Evolutionary conservation across 53 echinoderm and acorn worm species (phyloP).

Genomic region (Echinometra lucunter): DNA sequence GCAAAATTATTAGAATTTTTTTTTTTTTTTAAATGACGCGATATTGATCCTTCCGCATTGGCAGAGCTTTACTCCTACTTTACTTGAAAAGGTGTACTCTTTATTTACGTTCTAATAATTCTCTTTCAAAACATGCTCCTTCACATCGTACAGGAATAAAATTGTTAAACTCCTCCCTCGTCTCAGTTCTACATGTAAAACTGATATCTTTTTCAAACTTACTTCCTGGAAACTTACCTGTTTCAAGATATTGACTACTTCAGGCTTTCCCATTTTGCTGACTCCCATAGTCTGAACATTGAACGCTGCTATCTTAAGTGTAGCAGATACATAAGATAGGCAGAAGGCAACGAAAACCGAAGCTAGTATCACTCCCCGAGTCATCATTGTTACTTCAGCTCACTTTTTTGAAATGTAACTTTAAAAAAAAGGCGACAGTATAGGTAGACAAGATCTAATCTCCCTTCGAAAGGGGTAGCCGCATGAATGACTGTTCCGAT

Average conservation of each 20-base stretch:
- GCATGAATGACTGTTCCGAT: background rate
- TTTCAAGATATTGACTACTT: slow-evolving; percentile 61
- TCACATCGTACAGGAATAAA: too few species aligned
- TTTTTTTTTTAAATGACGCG: too few species aligned
- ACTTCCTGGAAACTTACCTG: slow-evolving; percentile 7
- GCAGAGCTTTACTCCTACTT: too few species aligned
- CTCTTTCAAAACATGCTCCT: too few species aligned
- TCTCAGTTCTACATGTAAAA: too few species aligned
- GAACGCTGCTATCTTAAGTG: slow-evolving; percentile 65
- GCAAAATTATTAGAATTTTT: too few species aligned
- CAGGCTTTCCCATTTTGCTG: slow-evolving; percentile 70
- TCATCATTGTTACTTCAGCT: background rate
- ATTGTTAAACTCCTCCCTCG: too few species aligned
- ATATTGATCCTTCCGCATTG: too few species aligned
- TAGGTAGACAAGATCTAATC: background rate
- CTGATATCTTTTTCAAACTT: too few species aligned
- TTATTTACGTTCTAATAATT: too few species aligned
- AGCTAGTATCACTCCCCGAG: background rate
- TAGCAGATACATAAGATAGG: slow-evolving; percentile 14
- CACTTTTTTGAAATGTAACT: background rate
- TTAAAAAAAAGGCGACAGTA: background rate
- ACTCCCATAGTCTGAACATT: slow-evolving; percentile 68
- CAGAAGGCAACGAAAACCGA: background rate
- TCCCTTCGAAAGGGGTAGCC: background rate
- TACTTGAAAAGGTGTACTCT: too few species aligned